Base-by-base conservation (phyloP, 2,797 vertebrate species). In the Adelosebastes latens region DNA sequence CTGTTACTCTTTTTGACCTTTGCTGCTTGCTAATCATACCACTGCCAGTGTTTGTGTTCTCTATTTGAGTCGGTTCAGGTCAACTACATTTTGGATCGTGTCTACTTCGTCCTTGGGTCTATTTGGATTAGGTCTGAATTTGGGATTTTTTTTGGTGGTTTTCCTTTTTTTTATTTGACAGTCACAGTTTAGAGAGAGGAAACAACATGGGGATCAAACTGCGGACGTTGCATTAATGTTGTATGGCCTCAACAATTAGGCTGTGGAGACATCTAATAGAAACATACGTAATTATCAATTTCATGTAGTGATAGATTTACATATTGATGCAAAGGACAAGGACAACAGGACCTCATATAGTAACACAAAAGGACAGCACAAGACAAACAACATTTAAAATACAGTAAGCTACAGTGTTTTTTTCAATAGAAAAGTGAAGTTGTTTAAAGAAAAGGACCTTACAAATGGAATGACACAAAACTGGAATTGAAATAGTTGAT, bases 401-500 rank as follows among this genome's bases (percentile, higher is more conserved):
- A 75, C 42, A 46, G 42, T 46, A 55, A 32, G 69, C 9, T 27
- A 18, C 8, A 31, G n/a, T 27, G 53, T 55, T 60, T 29, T 69
- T 72, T 24, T 31, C 55, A 34, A 20, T 75, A 64, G 34, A 66
- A 74, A 84, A 72, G 58, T 32, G 2, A 79, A 80, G 72, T 46
- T 72, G 1, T 82, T 55, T 34, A 69, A 82, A 84, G 34, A 81
- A 75, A 85, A 77, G 16, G n/a, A 32, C 31, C n/a, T 59, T 8
- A 31, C 58, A 79, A 80, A 87, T 81, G 36, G 78, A 77, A 77
- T 16, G 14, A 82, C 63, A 71, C 53, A 80, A 79, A 87, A 80
- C 73, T 80, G 36, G 58, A 87, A 87, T 80, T 80, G 83, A 79
- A 90, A 80, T 65, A 53, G 66, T 56, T 67, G 63, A 34, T 59